phyloP scores from a whole-genome alignment of 2,797 vertebrate species.

The Hirundo rustica region DNA sequence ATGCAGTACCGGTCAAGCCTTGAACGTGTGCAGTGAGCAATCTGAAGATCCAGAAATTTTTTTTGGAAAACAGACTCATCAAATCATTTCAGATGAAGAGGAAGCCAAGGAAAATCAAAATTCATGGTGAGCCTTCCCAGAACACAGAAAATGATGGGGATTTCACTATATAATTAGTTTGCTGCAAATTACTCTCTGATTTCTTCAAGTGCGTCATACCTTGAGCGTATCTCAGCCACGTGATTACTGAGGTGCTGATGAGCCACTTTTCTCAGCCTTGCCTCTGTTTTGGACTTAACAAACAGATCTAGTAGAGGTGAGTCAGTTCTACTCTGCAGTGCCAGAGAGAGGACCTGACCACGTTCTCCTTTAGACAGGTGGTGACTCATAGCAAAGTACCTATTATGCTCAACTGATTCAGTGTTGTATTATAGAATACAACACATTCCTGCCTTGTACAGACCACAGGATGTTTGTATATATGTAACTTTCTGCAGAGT shows the following conservation, averaged over 20 bases:
- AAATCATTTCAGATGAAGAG: background rate
- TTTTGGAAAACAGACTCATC: background rate
- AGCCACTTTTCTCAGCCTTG: background rate
- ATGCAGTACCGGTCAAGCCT: background rate
- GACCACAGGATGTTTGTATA: background rate
- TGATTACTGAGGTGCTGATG: background rate
- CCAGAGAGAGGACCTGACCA: background rate
- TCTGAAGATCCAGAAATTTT: background rate
- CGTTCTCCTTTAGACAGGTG: background rate
- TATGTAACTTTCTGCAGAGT: background rate
- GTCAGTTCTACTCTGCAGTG: background rate
- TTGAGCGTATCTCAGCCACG: background rate
- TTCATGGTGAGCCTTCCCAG: background rate
- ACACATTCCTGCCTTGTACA: background rate
- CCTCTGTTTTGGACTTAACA: background rate
- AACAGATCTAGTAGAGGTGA: background rate
- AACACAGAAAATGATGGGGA: background rate
- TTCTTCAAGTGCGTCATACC: background rate
- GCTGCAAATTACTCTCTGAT: background rate
- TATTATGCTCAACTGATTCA: background rate
- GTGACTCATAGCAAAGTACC: background rate
- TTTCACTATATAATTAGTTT: background rate
- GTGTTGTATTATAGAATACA: background rate
- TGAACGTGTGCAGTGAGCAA: background rate
- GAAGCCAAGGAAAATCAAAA: background rate